Base-by-base conservation (phyloP, 2,888 invertebrate species). In the Synanthedon formicaeformis region DNA sequence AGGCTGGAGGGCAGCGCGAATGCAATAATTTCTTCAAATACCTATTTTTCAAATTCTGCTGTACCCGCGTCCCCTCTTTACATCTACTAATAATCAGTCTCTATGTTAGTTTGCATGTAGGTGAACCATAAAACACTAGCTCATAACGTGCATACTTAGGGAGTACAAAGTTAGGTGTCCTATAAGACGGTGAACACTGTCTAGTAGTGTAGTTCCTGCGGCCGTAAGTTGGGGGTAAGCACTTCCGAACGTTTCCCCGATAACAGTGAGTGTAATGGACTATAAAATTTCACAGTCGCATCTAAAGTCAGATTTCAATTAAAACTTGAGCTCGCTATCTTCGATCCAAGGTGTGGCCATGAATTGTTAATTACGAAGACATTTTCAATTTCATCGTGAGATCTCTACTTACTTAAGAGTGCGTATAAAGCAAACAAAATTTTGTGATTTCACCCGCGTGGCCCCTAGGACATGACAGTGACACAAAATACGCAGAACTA, bases 281-380 rank as follows among this genome's bases (percentile, higher is more conserved):
- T 51, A 56, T 54, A 56, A 54, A 56, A 56, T 56, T 56, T 54
- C 52, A 56, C 53, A 54, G 56, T 54, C 56, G 56, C 54, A 53
- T 56, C 56, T 50, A 52, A 45, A 41, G 41, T 51, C 52, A 54
- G 56, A 49, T 56, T 56, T 56, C 56, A 56, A 56, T 56, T 56
- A 56, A 56, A 56, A 56, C 56, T 56, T 56, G 54, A 56, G 54
- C 56, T 50, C 53, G 54, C 50, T 49, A 65, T 65, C 67, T 49
- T 50, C 56, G 53, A 53, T 56, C 54, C 52, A 18, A 50, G 53
- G 53, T 40, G 53, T 51, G 48, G 27, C 51, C 53, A 16, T 53
- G 8, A 45, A 13, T n/a, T 14, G 45, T 45, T 45, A 45, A 34
- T 34, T 45, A 45, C n/a, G 5, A 45, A 13, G 45, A 45, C 34